These are phyloP conservation scores for Rhinogobio ventralis DNA, from an alignment of 2,797 vertebrate species.

Conservation along the genomic window DNA sequence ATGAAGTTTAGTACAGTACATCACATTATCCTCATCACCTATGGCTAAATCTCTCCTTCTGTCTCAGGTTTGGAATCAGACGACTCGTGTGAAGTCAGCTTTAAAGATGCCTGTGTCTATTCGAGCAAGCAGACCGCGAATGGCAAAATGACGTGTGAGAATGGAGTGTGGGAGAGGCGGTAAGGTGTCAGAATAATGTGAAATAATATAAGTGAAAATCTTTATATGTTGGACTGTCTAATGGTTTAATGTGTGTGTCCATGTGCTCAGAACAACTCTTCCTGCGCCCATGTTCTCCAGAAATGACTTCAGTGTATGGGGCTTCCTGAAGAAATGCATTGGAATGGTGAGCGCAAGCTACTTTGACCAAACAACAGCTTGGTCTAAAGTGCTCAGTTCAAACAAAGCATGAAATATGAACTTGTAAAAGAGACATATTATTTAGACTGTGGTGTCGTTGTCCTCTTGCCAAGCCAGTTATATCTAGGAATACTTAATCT, in stretches of 20 bases:
- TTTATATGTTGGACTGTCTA: neutral
- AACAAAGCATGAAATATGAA: neutral
- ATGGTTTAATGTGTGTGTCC: constrained; percentile 27
- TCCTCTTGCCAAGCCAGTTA: neutral
- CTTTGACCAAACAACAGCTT: neutral
- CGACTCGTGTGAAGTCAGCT: constrained; percentile 90
- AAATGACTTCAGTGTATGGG: constrained; percentile 95
- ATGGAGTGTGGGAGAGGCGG: constrained; percentile 90
- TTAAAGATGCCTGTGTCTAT: constrained; percentile 83
- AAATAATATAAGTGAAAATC: neutral
- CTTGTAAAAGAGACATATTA: neutral
- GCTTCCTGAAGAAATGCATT: constrained; percentile 95
- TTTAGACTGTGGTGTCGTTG: neutral
- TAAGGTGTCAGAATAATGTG: constrained; percentile 56
- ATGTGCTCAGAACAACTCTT: constrained; percentile 81
- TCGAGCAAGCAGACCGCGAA: constrained; percentile 75
- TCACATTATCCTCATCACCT: neutral
- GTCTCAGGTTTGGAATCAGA: constrained; percentile 92
- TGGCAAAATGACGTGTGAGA: constrained; percentile 79
- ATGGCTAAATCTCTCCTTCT: neutral
- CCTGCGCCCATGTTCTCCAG: constrained; percentile 93
- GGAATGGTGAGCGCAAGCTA: constrained; percentile 88
- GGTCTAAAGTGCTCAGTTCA: neutral
- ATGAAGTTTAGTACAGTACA: neutral
- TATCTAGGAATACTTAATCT: constrained; percentile 7